A percentile compares a stretch with the other conserved stretches of the same genome.
Conservation (phyloP, 1,140 invertebrate genomes). For the Camponotus pennsylvanicus region DNA sequence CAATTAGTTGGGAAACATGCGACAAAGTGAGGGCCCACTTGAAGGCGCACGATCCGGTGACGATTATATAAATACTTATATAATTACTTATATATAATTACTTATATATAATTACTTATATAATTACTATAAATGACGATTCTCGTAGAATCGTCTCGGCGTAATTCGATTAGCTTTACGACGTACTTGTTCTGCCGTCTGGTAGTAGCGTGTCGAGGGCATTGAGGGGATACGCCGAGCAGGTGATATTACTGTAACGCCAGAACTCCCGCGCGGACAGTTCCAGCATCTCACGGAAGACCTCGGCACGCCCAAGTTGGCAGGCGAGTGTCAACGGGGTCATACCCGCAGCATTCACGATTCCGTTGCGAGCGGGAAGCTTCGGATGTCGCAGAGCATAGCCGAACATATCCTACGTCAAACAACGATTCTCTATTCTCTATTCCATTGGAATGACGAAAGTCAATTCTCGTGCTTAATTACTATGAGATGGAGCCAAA, state of each 20-base stretch:
- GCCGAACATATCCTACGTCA: slow-evolving; percentile 97
- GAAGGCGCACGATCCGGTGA: slow-evolving; percentile 10
- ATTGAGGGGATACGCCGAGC: slow-evolving; percentile 98
- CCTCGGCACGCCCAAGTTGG: slow-evolving; percentile 97
- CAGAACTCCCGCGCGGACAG: slow-evolving; percentile 98
- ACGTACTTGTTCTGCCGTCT: slow-evolving; percentile 97
- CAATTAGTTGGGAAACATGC: slow-evolving; percentile 59
- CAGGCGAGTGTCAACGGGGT: slow-evolving; percentile 98
- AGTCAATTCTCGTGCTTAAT: background rate
- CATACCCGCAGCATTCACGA: slow-evolving; percentile 95
- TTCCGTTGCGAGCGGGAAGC: slow-evolving; percentile 95
- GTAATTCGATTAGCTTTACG: slow-evolving; percentile 82
- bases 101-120: no score
- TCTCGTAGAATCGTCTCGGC: slow-evolving; percentile 62
- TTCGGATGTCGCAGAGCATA: slow-evolving; percentile 98
- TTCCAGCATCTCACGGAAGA: slow-evolving; percentile 99
- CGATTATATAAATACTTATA: no score
- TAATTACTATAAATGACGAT: slow-evolving; percentile 63
- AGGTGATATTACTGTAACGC: slow-evolving; percentile 99
- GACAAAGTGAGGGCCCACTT: slow-evolving; percentile 68
- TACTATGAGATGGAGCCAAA: background rate
- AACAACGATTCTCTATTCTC: slow-evolving; percentile 48
- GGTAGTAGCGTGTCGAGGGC: slow-evolving; percentile 98
- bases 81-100: no score
- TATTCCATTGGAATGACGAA: slow-evolving; percentile 6